Evolutionary conservation across 1,140 invertebrate genomes (phyloP), one percentile per base, ranked within the genome.

Genomic region (Cydia fagiglandana): DNA sequence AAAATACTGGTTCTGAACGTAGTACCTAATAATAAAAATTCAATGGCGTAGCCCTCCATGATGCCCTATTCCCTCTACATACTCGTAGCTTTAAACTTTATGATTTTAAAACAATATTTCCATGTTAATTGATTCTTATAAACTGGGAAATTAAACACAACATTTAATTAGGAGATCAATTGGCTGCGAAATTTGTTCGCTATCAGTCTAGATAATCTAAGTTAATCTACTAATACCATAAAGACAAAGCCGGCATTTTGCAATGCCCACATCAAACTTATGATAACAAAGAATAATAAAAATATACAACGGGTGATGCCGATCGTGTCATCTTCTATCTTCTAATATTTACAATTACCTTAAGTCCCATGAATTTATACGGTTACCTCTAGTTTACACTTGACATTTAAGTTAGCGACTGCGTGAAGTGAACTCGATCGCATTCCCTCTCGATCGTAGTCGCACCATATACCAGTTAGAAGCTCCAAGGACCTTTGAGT

Each of bases 161-260:
- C 56, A 61, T 61, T 61, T 10, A 68, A 38, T 38, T 68, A 68
- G 28, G 64, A 68, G 64, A 68, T 68, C 64, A 68, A 38, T 68
- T 68, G 3, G 7, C 64, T 13, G 28, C 24, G 30, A 68, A 34
- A 38, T 68, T 15, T 10, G 12, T n/a, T 68, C 64, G 28, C 30
- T 68, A 68, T 68, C 64, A 68, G 30, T 68, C 64, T 68, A 61
- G 56, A 61, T 61, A 68, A 68, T 68, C 64, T 68, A 34, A 34
- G 30, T 68, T 38, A 68, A 68, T 68, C 28, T 68, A 68, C 30
- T 68, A 68, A 68, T 68, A 68, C 64, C 17, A 68, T 38, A 68
- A 68, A 68, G 28, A 68, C 28, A 61, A 68, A 68, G 64, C 64
- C 64, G 30, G 28, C 30, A 34, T n/a, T 9, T 17, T 34, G 64